Evolutionary conservation across 2,113 vertebrate genomes (phyloP).

Genomic region (Saccopteryx bilineata): DNA sequence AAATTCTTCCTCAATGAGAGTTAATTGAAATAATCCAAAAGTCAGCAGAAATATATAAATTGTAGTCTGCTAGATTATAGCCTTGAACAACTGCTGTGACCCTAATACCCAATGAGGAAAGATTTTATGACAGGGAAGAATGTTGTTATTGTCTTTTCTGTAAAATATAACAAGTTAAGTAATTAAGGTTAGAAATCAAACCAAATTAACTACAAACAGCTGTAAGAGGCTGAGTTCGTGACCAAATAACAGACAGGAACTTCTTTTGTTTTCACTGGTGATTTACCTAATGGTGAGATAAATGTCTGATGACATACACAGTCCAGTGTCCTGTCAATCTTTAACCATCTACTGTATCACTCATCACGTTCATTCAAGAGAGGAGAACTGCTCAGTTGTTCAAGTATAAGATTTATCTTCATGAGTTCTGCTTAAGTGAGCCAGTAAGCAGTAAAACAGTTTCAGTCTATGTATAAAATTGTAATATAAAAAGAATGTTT

Average conservation of each 20-base stretch:
- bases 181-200: slow-evolving; percentile 83
- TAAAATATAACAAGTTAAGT: slow-evolving; percentile 80
- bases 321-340: slow-evolving; percentile 66
- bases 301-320: slow-evolving; percentile 73
- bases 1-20: background rate
- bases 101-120: slow-evolving; percentile 50
- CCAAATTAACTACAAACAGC: slow-evolving; percentile 83
- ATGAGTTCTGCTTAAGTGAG: slow-evolving; percentile 4
- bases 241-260: slow-evolving; percentile 83
- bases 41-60: slow-evolving; percentile 13
- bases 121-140: slow-evolving; percentile 61
- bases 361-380: background rate
- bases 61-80: background rate
- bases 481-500: slow-evolving; percentile 2
- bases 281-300: slow-evolving; percentile 83
- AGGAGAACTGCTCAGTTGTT: slow-evolving; percentile 4
- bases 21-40: slow-evolving; percentile 34
- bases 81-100: slow-evolving; percentile 53
- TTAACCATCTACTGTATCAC: slow-evolving; percentile 42
- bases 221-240: slow-evolving; percentile 75
- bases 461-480: background rate
- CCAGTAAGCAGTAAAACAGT: background rate
- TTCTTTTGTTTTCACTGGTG: slow-evolving; percentile 82
- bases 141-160: slow-evolving; percentile 72
- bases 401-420: background rate